A percentile compares a stretch with the other conserved stretches of the same genome.
Conservation (phyloP, 2,888 invertebrate genomes). For the Sthenelais limicola region DNA sequence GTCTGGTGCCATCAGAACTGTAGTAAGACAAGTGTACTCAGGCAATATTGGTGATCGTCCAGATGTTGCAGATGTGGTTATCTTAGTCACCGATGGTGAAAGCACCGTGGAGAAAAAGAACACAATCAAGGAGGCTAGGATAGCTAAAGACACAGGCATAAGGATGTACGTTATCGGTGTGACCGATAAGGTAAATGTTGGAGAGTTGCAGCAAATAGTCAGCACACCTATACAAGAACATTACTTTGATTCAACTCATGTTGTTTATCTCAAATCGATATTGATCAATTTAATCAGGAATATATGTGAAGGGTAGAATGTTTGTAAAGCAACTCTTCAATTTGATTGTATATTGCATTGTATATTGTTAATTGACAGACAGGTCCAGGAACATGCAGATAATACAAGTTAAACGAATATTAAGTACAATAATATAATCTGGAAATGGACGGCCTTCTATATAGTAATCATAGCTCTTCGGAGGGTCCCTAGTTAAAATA, state of each 20-base stretch:
- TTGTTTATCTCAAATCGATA: background rate
- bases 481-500: too few relatives aligned
- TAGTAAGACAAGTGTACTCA: background rate
- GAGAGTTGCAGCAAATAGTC: background rate
- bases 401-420: too few relatives aligned
- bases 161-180: conserved; percentile 4
- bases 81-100: conserved; percentile 14
- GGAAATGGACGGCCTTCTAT: too few relatives aligned
- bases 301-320: too few relatives aligned
- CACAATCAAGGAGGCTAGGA: background rate
- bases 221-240: background rate
- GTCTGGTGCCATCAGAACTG: background rate
- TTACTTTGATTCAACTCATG: conserved; percentile 17
- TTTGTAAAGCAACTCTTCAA: too few relatives aligned
- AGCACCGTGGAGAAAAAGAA: conserved; percentile 18
- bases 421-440: too few relatives aligned
- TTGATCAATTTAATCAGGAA: background rate
- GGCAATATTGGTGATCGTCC: background rate
- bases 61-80: background rate
- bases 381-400: too few relatives aligned
- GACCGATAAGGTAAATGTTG: conserved; percentile 4
- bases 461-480: too few relatives aligned
- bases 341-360: too few relatives aligned
- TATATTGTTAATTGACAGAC: too few relatives aligned
- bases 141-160: background rate